These are phyloP conservation scores for Mormoops blainvillei DNA, from an alignment of 2,113 vertebrate genomes.

Conservation along the genomic window DNA sequence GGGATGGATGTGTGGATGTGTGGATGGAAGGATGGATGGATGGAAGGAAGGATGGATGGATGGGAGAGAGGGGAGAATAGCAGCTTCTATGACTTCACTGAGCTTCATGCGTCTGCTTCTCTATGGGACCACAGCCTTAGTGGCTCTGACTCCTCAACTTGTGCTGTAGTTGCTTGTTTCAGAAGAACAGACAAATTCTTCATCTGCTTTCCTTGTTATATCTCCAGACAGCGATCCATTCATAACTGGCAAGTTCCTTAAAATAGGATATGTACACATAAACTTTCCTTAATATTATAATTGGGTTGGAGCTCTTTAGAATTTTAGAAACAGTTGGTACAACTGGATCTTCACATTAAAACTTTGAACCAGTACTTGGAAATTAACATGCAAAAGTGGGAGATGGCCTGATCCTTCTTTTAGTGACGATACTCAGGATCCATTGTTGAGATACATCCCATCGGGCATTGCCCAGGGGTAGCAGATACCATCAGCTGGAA, in stretches of 20 bases:
- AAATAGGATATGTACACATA: neutral
- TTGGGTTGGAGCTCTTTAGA: neutral
- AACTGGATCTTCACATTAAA: neutral
- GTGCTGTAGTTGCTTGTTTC: neutral
- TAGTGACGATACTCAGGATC: neutral
- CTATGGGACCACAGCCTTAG: neutral
- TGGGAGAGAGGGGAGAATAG: too few relatives aligned
- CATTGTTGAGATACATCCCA: neutral
- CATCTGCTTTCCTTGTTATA: neutral
- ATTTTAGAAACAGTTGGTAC: conserved; percentile 23
- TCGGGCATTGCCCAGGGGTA: neutral
- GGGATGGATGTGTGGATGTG: neutral
- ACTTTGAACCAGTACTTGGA: neutral
- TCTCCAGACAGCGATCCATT: neutral
- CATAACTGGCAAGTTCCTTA: neutral
- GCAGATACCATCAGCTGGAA: neutral
- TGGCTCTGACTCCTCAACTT: neutral
- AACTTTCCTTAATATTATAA: neutral
- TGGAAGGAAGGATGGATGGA: too few relatives aligned
- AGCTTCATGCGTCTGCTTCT: neutral
- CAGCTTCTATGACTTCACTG: neutral
- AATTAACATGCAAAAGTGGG: conserved; percentile 9
- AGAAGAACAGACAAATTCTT: neutral
- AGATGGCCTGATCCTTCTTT: neutral
- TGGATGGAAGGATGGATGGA: neutral